A percentile compares a stretch with the other conserved stretches of the same genome.
Conservation (phyloP, 2,113 vertebrate genomes). For the Rhinopithecus roxellana region DNA sequence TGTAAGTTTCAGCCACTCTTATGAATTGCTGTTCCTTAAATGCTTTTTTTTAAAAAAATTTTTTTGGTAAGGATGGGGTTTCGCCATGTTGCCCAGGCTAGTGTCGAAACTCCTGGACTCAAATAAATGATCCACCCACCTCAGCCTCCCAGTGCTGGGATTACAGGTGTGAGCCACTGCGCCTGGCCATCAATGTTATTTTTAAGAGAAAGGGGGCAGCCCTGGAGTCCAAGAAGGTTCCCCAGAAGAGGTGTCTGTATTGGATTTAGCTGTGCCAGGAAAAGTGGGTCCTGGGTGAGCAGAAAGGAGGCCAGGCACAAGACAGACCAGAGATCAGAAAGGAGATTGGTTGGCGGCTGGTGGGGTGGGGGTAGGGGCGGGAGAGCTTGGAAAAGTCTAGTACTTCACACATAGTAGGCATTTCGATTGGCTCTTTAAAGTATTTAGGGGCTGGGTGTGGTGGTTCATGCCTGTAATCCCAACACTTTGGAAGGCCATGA, state of each 20-base stretch:
- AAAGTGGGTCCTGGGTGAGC: neutral
- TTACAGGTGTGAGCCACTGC: too few relatives aligned
- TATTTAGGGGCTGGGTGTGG: too few relatives aligned
- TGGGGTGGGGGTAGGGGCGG: too few relatives aligned
- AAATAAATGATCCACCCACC: too few relatives aligned
- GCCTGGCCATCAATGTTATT: neutral
- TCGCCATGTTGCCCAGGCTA: too few relatives aligned
- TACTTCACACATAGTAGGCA: neutral
- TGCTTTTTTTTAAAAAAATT: neutral
- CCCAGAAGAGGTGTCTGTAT: neutral
- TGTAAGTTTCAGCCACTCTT: neutral
- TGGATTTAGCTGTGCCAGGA: neutral
- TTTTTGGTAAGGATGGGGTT: too few relatives aligned
- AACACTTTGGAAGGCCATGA: too few relatives aligned
- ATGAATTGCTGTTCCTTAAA: neutral
- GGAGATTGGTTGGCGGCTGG: neutral
- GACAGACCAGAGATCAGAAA: neutral
- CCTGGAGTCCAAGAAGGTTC: neutral
- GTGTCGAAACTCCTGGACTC: too few relatives aligned
- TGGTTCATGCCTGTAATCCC: too few relatives aligned
- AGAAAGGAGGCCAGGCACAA: neutral
- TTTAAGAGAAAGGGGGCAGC: neutral
- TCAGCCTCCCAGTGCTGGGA: too few relatives aligned
- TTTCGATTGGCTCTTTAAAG: neutral
- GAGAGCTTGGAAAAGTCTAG: neutral